Conservation (phyloP, 2,797 vertebrate genomes). For the Peromyscus eremicus region DNA sequence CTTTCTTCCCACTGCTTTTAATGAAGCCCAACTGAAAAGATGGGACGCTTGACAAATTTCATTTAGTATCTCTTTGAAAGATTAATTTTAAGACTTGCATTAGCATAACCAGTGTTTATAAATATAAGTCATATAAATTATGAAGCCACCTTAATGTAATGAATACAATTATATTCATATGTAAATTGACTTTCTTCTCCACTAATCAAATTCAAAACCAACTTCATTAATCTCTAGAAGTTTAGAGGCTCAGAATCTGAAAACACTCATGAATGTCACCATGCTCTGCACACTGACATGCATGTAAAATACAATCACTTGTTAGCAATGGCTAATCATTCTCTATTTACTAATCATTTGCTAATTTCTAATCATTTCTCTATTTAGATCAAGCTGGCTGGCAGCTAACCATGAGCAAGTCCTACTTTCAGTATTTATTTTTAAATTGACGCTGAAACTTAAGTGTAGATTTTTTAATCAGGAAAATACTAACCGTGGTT, state of each 20-base stretch:
- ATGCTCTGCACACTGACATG: neutral
- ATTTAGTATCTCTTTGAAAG: constrained; percentile 27
- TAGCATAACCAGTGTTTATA: constrained; percentile 72
- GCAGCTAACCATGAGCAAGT: neutral
- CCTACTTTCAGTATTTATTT: constrained; percentile 20
- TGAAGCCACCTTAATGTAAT: constrained; percentile 64
- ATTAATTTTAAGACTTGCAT: constrained; percentile 68
- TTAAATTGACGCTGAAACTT: constrained; percentile 12
- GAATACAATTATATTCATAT: constrained; percentile 75
- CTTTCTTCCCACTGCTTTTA: constrained; percentile 40
- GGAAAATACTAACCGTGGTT: constrained; percentile 5
- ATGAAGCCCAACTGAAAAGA: constrained; percentile 46
- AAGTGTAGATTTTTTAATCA: constrained; percentile 13
- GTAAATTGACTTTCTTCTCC: constrained; percentile 79
- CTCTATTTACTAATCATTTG: constrained; percentile 55
- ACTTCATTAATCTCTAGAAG: constrained; percentile 81
- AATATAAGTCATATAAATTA: constrained; percentile 76
- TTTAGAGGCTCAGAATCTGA: constrained; percentile 10
- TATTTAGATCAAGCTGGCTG: constrained; percentile 39
- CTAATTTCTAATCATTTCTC: constrained; percentile 16
- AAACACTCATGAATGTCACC: neutral
- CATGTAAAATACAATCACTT: neutral
- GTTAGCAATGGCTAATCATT: neutral
- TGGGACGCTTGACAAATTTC: constrained; percentile 31
- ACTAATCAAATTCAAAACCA: constrained; percentile 78